phyloP scores from a whole-genome alignment of 2,797 vertebrate species.

The Alectoris magna region DNA sequence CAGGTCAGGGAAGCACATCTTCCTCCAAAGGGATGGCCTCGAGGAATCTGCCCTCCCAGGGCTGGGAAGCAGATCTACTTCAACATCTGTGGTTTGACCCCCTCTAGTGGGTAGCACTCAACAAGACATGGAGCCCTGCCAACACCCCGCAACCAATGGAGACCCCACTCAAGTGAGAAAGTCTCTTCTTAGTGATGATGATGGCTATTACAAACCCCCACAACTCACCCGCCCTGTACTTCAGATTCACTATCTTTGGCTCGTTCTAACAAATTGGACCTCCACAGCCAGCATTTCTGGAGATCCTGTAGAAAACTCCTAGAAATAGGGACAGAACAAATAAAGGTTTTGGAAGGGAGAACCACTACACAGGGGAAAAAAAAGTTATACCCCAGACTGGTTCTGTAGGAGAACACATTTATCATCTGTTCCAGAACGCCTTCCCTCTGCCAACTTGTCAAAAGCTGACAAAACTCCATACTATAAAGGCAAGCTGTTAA shows the following conservation, averaged over 20 bases:
- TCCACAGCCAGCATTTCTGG: not conserved
- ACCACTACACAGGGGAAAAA: not conserved
- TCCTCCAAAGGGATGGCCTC: not conserved
- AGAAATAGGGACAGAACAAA: not conserved
- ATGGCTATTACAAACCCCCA: not conserved
- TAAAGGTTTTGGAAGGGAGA: not conserved
- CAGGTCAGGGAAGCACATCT: not conserved
- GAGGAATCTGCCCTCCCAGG: constrained; percentile 27
- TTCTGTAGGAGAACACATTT: constrained; percentile 42
- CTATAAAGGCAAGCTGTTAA: constrained; percentile 67
- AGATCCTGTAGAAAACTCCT: not conserved
- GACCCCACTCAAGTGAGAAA: constrained; percentile 21
- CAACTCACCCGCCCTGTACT: not conserved
- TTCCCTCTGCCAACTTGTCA: constrained; percentile 65
- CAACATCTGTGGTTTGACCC: constrained; percentile 74
- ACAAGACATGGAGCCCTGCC: constrained; percentile 31
- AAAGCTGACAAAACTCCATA: constrained; percentile 70
- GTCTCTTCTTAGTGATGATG: fast-evolving
- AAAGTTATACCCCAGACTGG: not conserved
- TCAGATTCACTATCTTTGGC: not conserved
- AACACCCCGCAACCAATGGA: not conserved
- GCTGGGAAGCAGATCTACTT: constrained; percentile 16
- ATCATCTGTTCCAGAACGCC: constrained; percentile 46
- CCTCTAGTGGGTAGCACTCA: constrained; percentile 71
- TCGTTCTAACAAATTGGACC: not conserved